A percentile compares a stretch with the other conserved stretches of the same genome.
Conservation (phyloP, 2,888 invertebrate species). For the Pseudococcus longispinus region DNA sequence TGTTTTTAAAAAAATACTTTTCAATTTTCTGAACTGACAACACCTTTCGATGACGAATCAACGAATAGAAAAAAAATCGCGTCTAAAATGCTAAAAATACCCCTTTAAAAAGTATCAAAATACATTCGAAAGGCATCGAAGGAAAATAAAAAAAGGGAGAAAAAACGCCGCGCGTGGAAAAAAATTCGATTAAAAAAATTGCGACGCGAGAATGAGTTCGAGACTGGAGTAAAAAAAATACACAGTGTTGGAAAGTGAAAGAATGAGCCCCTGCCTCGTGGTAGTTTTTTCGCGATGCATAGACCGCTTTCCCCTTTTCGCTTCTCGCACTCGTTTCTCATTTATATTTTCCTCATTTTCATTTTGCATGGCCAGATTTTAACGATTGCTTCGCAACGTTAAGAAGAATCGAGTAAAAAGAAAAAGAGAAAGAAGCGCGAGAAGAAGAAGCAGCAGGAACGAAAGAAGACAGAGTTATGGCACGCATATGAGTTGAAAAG, state of each 20-base stretch:
- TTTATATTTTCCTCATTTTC: slow-evolving; percentile 60
- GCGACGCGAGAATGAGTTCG: slow-evolving; percentile 31
- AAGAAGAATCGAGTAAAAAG: slow-evolving; percentile 51
- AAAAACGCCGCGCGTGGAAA: neutral
- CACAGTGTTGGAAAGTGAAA: slow-evolving; percentile 52
- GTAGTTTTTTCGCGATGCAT: slow-evolving; percentile 55
- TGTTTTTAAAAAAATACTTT: too few species aligned
- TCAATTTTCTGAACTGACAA: too few species aligned
- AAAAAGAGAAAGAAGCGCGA: slow-evolving; percentile 52
- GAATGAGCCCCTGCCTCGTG: slow-evolving; percentile 55
- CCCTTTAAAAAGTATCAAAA: neutral
- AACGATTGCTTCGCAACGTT: slow-evolving; percentile 59
- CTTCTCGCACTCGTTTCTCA: slow-evolving; percentile 59
- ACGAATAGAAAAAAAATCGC: too few species aligned
- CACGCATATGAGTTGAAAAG: slow-evolving; percentile 51
- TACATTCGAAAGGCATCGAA: neutral
- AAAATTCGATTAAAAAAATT: neutral
- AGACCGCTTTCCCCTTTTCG: slow-evolving; percentile 51
- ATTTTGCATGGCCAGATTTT: slow-evolving; percentile 60
- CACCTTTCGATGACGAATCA: too few species aligned
- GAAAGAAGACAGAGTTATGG: slow-evolving; percentile 50
- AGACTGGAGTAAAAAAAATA: slow-evolving; percentile 36
- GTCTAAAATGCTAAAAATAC: neutral
- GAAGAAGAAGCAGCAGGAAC: slow-evolving; percentile 23
- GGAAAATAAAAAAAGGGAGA: neutral